Evolutionary conservation across 2,797 vertebrate species (phyloP), one percentile per base, ranked within the genome.

Genomic region (Esox lucius): DNA sequence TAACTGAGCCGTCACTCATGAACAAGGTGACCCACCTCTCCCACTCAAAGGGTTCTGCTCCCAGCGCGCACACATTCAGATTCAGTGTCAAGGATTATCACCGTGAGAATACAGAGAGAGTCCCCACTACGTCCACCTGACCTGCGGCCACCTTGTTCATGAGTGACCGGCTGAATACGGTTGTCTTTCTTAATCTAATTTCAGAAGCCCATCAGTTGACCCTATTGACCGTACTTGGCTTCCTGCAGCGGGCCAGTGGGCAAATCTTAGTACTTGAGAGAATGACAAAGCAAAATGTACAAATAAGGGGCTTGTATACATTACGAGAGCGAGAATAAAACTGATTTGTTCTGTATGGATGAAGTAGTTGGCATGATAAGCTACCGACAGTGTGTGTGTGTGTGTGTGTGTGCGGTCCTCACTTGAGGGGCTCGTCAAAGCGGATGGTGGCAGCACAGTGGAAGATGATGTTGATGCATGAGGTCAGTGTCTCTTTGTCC

Each of bases 401-500:
- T 22, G 33, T 39, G 22, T 31, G 33, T 62, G 35, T 11, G 5
- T 66, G 28, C 12, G 72, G 17, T n/a, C 67, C 88, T 7, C 92
- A 96, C 95, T 95, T 95, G 49, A 96, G 89, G 0, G 86, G 88
- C 13, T 94, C 95, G 0, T 96, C 92, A 64, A 96, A 96, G 74
- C 94, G 95, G 72, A 96, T 93, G 0, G 95, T 96, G 71, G 95
- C 95, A 0, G 95, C 95, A 68, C 95, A 96, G 89, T 96, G 95
- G 90, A 96, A 96, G 89, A 96, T 28, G 19, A 96, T 28, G 78
- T 96, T 91, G 78, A 95, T 85, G 13, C 91, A 93, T 80, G 91
- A 86, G 15, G 93, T 89, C 62, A 98, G 95, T 75, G 86, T 95
- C 80, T 95, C 89, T 70, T 90, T 87, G 26, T 99, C 96, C 85